Evolutionary conservation across 2,113 vertebrate species (phyloP), one percentile per base, ranked within the genome.

Genomic region (Nothobranchius kuhntae): DNA sequence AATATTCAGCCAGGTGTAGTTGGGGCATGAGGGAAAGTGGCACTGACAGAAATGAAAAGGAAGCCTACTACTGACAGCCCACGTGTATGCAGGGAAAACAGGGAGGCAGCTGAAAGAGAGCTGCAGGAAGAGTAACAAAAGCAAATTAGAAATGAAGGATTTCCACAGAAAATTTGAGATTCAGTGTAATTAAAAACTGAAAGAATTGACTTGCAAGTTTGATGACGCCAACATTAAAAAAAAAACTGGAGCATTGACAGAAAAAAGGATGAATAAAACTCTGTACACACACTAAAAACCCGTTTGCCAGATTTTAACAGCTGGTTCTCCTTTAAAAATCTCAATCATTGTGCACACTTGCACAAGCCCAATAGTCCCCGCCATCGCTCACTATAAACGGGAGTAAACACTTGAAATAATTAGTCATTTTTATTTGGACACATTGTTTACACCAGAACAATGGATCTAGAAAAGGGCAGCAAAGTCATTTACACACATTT

Each of bases 1-100:
- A 80, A 81, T 90, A 85, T 77, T 69, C 65, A 75, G 74, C 80
- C 86, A 91, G 87, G 88, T 91, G 85, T 80, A 78, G 26, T 65
- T 30, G 66, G 53, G 75, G 56, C 13, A 57, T 73, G 77, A 77
- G 71, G 72, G 83, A 63, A 74, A 52, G 44, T 44, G 78, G 68
- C 7, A 78, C 78, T 88, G 84, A 86, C 77, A 85, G 84, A 78
- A 82, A 78, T 75, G 80, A 77, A 85, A 83, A 81, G 78, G 83
- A 85, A 87, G 81, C 68, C 73, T 56, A 73, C 68, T 75, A 35
- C 65, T 75, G 79, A 74, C 71, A 69, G 71, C 59, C 53, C 56
- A 64, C 4, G 63, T 8, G 38, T 59, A 67, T 75, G 11, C 35
- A 9, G 55, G 60, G 54, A 11, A 70, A 67, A 57, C 6, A 61